Conservation (phyloP, 2,888 invertebrate genomes). For the Cryptus viduatorius region DNA sequence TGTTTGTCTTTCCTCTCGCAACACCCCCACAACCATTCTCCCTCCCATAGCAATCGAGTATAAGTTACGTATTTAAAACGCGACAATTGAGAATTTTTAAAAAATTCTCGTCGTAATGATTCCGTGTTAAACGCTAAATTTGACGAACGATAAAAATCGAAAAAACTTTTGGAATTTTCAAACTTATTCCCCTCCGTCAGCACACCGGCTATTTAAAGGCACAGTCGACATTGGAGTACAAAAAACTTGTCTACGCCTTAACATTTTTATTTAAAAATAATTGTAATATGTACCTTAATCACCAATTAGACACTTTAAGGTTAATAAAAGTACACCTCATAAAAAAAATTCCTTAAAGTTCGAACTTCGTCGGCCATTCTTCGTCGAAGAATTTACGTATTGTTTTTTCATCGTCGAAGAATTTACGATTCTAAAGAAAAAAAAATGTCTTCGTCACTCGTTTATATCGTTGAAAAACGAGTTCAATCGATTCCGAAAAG, state of each 20-base stretch:
- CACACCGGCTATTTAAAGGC: too few species aligned
- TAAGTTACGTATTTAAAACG: constrained; percentile 31
- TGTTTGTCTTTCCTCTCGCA: too few species aligned
- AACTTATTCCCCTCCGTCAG: background rate
- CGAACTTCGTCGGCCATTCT: background rate
- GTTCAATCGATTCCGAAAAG: constrained; percentile 24
- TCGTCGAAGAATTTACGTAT: background rate
- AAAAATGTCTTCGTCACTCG: background rate
- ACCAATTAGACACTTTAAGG: too few species aligned
- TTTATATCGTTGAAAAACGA: constrained; percentile 1
- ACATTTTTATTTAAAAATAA: too few species aligned
- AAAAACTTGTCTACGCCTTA: too few species aligned
- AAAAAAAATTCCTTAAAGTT: too few species aligned
- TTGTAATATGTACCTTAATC: too few species aligned
- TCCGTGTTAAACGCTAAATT: background rate
- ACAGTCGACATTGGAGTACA: too few species aligned
- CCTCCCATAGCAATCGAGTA: constrained; percentile 56
- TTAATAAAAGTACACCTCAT: too few species aligned
- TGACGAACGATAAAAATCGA: background rate
- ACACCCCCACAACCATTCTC: too few species aligned
- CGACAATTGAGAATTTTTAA: constrained; percentile 71
- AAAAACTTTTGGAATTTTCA: background rate
- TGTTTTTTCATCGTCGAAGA: background rate
- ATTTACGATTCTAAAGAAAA: background rate
- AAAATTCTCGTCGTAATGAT: constrained; percentile 24